A percentile compares a stretch with the other conserved stretches of the same genome.
phyloP scores from a whole-genome alignment of 2,113 vertebrate species.

The Lathamus discolor region DNA sequence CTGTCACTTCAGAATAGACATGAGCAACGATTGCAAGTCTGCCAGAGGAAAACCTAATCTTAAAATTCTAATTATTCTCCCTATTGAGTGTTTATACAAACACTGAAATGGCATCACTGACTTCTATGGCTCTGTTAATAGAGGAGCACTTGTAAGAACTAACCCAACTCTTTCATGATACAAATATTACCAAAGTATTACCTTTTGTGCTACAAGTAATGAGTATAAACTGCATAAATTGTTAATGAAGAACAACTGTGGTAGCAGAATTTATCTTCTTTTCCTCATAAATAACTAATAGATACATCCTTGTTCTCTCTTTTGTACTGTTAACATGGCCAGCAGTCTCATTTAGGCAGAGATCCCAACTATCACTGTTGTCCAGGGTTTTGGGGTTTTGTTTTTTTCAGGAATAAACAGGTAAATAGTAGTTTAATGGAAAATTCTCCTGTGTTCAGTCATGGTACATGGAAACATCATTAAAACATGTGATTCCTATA shows the following conservation, averaged over 20 bases:
- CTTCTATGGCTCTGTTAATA: background rate
- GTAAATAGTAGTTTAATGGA: background rate
- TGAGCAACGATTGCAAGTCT: background rate
- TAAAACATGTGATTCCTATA: background rate
- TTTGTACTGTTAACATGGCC: background rate
- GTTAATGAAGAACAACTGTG: constrained; percentile 26
- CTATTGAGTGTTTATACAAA: background rate
- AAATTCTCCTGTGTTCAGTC: background rate
- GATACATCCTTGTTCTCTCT: constrained; percentile 21
- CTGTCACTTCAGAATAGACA: background rate
- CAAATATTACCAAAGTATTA: background rate
- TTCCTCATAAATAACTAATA: constrained; percentile 53
- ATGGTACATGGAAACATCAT: background rate
- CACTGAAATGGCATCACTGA: background rate
- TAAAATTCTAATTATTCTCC: background rate
- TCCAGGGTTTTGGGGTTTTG: background rate
- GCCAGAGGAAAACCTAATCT: background rate
- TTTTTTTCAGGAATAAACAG: background rate
- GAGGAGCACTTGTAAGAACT: background rate
- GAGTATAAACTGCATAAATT: constrained; percentile 31
- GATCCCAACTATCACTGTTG: background rate
- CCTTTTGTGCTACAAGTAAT: constrained; percentile 21
- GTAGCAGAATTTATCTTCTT: constrained; percentile 22
- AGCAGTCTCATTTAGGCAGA: background rate
- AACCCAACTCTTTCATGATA: background rate